Evolutionary conservation across 2,888 invertebrate genomes (phyloP).

Genomic region (Megamerina dolium): DNA sequence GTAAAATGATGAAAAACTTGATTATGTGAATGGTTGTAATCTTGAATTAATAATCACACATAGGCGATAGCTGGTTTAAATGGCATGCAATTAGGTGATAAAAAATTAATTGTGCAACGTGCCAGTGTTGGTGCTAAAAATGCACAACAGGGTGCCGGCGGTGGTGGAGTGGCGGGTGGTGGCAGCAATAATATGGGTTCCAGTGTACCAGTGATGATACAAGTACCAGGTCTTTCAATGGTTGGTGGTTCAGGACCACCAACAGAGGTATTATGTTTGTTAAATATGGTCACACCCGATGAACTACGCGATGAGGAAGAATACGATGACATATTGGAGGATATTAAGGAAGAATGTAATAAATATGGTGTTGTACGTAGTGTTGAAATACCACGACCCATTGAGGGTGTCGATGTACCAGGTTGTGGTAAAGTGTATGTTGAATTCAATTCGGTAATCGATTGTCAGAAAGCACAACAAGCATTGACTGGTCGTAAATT

Average conservation of each 20-base stretch:
- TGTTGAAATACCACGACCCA: slow-evolving; percentile 92
- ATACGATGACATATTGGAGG: slow-evolving; percentile 96
- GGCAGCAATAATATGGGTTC: too few relatives aligned
- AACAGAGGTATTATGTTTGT: slow-evolving; percentile 86
- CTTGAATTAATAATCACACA: slow-evolving; percentile 5
- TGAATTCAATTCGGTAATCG: slow-evolving; percentile 89
- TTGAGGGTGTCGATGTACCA: slow-evolving; percentile 91
- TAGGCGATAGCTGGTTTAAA: slow-evolving; percentile 96
- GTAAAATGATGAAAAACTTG: slow-evolving; percentile 49
- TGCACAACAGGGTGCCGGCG: slow-evolving; percentile 60
- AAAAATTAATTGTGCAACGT: slow-evolving; percentile 92
- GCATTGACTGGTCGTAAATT: slow-evolving; percentile 94
- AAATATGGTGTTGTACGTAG: slow-evolving; percentile 94
- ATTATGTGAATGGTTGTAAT: neutral
- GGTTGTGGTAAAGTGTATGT: slow-evolving; percentile 98
- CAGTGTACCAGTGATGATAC: slow-evolving; percentile 81
- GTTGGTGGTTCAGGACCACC: slow-evolving; percentile 83
- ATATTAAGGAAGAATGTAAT: slow-evolving; percentile 94
- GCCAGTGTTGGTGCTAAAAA: slow-evolving; percentile 96
- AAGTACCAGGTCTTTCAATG: slow-evolving; percentile 80
- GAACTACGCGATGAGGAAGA: slow-evolving; percentile 95
- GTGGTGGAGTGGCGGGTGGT: slow-evolving; percentile 14
- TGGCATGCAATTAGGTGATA: slow-evolving; percentile 97
- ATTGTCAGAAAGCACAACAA: slow-evolving; percentile 96
- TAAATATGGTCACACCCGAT: slow-evolving; percentile 96